phyloP scores from a whole-genome alignment of 2,113 vertebrate species.

The Halichoeres trimaculatus region DNA sequence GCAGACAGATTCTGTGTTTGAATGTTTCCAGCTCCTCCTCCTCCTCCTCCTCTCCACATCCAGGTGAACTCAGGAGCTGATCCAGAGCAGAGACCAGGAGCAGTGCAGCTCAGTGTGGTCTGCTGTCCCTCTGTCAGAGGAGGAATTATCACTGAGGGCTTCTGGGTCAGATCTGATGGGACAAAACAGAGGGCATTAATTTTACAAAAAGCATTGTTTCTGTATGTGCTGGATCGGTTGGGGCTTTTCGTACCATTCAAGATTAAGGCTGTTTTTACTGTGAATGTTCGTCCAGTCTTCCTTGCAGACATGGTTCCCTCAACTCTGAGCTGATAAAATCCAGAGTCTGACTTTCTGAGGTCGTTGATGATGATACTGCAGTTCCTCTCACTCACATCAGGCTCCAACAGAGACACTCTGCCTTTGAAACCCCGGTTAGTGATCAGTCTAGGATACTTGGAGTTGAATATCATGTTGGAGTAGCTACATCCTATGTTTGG shows the following conservation, averaged over 20 bases:
- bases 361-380: conserved; percentile 50
- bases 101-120: conserved; percentile 60
- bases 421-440: not conserved
- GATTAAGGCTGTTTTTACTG: not conserved
- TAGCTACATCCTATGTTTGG: not conserved
- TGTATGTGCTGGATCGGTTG: not conserved
- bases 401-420: conserved; percentile 25
- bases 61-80: conserved; percentile 51
- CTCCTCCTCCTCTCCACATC: conserved; percentile 32
- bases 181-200: not conserved
- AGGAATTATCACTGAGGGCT: conserved; percentile 44
- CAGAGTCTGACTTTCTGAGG: conserved; percentile 25
- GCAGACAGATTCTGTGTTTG: not conserved
- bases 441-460: not conserved
- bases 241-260: conserved; percentile 21
- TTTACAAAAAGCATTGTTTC: not conserved
- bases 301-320: not conserved
- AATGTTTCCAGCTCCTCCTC: not conserved
- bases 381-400: not conserved
- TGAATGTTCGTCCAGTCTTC: not conserved
- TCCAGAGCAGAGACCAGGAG: conserved; percentile 66
- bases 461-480: not conserved
- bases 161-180: conserved; percentile 40
- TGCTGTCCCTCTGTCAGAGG: conserved; percentile 36
- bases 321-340: conserved; percentile 18